These are phyloP conservation scores for Periphyllus acericola DNA, from an alignment of 2,888 invertebrate species.

Conservation along the genomic window DNA sequence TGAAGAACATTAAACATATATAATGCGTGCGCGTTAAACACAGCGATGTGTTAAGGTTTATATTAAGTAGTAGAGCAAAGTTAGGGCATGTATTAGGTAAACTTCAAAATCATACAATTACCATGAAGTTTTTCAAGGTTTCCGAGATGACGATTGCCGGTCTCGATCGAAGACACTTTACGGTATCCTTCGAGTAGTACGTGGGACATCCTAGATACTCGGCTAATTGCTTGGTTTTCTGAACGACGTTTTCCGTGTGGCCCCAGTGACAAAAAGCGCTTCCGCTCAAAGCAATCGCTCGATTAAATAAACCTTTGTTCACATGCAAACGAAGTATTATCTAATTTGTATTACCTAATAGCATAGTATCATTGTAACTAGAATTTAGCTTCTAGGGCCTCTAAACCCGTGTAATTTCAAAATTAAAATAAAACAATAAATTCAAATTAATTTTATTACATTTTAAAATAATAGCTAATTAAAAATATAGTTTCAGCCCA, in stretches of 20 bases:
- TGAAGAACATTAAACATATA: not conserved
- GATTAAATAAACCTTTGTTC: constrained; percentile 65
- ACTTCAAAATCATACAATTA: constrained; percentile 25
- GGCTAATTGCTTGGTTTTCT: constrained; percentile 65
- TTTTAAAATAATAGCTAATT: no score
- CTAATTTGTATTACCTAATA: no score
- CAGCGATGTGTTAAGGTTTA: no score
- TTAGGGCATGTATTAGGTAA: not conserved
- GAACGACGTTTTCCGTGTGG: constrained; percentile 64
- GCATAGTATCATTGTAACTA: no score
- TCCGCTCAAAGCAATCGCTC: constrained; percentile 67
- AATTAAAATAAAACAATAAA: no score
- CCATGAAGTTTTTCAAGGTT: constrained; percentile 59
- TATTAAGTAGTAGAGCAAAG: no score
- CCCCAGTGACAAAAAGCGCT: constrained; percentile 66
- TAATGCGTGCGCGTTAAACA: not conserved
- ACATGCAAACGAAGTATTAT: not conserved
- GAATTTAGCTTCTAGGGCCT: no score
- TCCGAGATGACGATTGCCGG: constrained; percentile 65
- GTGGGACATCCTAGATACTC: constrained; percentile 66
- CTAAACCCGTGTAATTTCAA: no score
- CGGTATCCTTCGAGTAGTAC: constrained; percentile 64
- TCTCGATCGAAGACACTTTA: constrained; percentile 66
- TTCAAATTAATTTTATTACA: no score
- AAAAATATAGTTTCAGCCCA: no score